Percentiles rank a stretch among this genome's conserved stretches.
phyloP scores from a whole-genome alignment of 2,113 vertebrate species.

The Circaetus gallicus region DNA sequence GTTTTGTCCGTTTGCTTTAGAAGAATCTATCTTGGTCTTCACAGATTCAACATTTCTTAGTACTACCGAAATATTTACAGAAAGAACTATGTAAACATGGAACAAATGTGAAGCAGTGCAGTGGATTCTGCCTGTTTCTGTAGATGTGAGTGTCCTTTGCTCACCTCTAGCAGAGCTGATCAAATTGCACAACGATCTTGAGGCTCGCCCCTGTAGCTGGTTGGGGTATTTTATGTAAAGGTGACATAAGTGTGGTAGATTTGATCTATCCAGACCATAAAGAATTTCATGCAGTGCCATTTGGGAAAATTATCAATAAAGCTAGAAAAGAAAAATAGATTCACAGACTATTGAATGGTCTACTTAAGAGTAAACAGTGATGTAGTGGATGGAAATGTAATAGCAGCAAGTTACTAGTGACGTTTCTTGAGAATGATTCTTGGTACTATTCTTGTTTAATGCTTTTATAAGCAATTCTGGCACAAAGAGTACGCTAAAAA shows the following conservation, averaged over 20 bases:
- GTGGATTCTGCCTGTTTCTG: background rate
- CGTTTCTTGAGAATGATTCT: background rate
- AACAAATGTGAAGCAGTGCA: background rate
- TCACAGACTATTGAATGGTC: background rate
- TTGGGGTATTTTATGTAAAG: background rate
- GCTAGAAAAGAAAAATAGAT: background rate
- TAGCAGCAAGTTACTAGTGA: background rate
- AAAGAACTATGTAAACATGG: background rate
- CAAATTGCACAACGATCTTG: background rate
- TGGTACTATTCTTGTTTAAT: background rate
- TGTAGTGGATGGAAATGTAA: background rate
- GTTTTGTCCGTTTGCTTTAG: background rate
- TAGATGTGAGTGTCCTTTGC: background rate
- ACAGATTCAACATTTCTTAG: background rate
- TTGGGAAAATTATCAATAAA: background rate
- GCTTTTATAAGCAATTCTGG: constrained; percentile 17
- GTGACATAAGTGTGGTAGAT: background rate
- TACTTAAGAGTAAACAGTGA: background rate
- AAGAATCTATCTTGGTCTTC: background rate
- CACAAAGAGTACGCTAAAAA: background rate
- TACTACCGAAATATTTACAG: background rate
- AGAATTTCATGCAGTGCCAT: background rate
- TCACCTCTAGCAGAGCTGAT: background rate
- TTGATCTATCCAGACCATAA: background rate
- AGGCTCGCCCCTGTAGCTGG: background rate